Evolutionary conservation across 1,140 invertebrate genomes (phyloP).

Genomic region (Hylaeus volcanicus): DNA sequence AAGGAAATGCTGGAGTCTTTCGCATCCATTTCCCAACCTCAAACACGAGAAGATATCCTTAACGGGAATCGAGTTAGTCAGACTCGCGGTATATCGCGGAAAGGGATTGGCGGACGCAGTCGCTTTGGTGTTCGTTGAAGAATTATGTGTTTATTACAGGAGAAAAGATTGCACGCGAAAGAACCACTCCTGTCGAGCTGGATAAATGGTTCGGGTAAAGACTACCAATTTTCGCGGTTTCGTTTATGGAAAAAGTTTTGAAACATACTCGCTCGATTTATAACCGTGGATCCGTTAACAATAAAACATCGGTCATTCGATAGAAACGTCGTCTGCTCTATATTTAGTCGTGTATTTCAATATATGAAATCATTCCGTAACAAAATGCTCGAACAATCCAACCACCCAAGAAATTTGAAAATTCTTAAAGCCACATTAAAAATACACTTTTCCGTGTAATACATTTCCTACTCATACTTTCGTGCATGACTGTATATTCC

Average conservation of each 20-base stretch:
- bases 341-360: no score
- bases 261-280: constrained; percentile 2
- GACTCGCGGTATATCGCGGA: not conserved
- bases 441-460: no score
- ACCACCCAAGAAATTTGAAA: no score
- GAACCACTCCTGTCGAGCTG: not conserved
- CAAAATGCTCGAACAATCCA: no score
- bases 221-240: not conserved
- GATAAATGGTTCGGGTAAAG: not conserved
- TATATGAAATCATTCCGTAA: not conserved
- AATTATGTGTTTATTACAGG: constrained; percentile 22
- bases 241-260: constrained; percentile 22
- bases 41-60: not conserved
- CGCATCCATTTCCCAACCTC: no score
- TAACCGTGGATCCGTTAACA: not conserved
- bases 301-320: not conserved
- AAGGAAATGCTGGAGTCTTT: no score
- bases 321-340: not conserved
- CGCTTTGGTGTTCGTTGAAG: not conserved
- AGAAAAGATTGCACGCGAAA: not conserved
- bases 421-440: no score
- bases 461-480: no score
- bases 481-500: no score
- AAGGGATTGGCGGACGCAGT: not conserved
- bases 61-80: not conserved